A percentile compares a stretch with the other conserved stretches of the same genome.
These are phyloP conservation scores for Andrena hattorfiana DNA, from an alignment of 2,888 invertebrate species.

Conservation along the genomic window DNA sequence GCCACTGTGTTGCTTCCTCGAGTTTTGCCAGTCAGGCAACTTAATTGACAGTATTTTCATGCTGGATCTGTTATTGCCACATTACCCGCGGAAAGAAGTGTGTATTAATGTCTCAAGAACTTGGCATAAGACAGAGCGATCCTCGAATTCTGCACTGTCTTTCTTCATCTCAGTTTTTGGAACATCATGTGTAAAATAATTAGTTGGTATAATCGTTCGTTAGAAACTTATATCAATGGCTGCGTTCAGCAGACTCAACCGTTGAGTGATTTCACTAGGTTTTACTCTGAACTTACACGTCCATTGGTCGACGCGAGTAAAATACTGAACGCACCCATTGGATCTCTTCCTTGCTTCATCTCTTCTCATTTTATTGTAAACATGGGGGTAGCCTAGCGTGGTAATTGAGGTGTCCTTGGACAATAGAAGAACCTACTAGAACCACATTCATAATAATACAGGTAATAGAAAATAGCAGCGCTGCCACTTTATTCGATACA, in stretches of 20 bases:
- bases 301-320: no score
- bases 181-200: not conserved
- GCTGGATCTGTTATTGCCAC: not conserved
- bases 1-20: not conserved
- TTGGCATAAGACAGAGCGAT: not conserved
- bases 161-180: slow-evolving; percentile 5
- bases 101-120: slow-evolving; percentile 10
- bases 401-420: not conserved
- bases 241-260: no score
- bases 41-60: not conserved
- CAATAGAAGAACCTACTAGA: not conserved
- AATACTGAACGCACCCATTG: no score
- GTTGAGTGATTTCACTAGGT: no score
- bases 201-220: no score
- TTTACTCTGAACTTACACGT: no score
- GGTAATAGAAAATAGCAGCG: slow-evolving; percentile 65
- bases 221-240: no score
- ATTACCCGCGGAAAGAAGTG: slow-evolving; percentile 15
- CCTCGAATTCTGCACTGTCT: not conserved
- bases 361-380: no score
- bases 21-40: not conserved
- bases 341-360: no score
- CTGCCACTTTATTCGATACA: slow-evolving; percentile 61
- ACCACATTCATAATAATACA: slow-evolving; percentile 2
- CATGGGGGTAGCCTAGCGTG: not conserved